Evolutionary conservation across 2,113 vertebrate genomes (phyloP).

Genomic region (Sus scrofa): T2T-Sscrofa CM000812.6:280260501-280261000

Average conservation of each 20-base stretch:
- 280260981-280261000: no score
- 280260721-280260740: not conserved
- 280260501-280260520: not conserved
- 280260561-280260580: no score
- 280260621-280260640: not conserved
- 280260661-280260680: not conserved
- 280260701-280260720: not conserved
- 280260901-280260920: not conserved
- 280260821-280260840: not conserved
- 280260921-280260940: not conserved
- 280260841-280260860: rapidly evolving
- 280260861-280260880: not conserved
- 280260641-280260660: not conserved
- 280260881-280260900: not conserved
- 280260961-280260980: not conserved
- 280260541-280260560: no score
- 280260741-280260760: not conserved
- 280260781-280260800: not conserved
- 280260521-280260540: not conserved
- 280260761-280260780: not conserved
- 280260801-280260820: no score
- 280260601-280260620: not conserved
- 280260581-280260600: not conserved
- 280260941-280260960: not conserved
- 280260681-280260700: not conserved